Evolutionary conservation across 2,113 vertebrate species (phyloP), one percentile per base, ranked within the genome.

Genomic region (Eolophus roseicapilla): DNA sequence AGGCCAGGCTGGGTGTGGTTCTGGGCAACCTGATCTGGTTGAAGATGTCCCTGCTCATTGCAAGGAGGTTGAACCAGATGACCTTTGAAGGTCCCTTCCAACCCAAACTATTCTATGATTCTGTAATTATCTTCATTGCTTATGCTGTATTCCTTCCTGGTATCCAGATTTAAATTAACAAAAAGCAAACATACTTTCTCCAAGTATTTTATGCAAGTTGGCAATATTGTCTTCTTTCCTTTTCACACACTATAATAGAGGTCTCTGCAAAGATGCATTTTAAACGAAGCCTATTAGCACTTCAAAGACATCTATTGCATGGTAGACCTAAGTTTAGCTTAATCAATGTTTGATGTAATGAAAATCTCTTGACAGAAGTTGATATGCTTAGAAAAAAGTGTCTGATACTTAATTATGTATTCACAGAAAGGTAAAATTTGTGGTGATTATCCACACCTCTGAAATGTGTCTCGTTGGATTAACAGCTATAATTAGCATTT

Each of bases 351-450:
- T 93, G 44, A 47, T 88, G 33, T 88, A 97, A 93, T 94, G 81
- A 95, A 97, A 97, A 92, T 95, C 68, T 94, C 91, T 94, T 92
- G 87, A 92, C 77, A 94, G 81, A 85, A 97, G 70, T 82, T 89
- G 68, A 52, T 93, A 91, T 33, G 43, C 68, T 96, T 86, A 97
- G 86, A 82, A 97, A 43, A 41, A 92, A 95, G 29, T 69, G 67
- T 94, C 80, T 91, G 82, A 71, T 92, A 43, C 73, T 95, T 97
- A 63, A 90, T 96, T 94, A 92, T 59, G n/a, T 92, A 96, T 95
- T 96, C 79, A 94, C 73, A 96, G 80, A 97, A 96, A 95, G 77
- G 68, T 95, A 76, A 96, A 95, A 88, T 60, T 71, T 87, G 33
- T 63, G 53, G 49, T 91, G 77, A 96, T 96, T 94, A 93, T 83